These are phyloP conservation scores for Ormyrus rosae DNA, from an alignment of 2,888 invertebrate species.

Conservation along the genomic window DNA sequence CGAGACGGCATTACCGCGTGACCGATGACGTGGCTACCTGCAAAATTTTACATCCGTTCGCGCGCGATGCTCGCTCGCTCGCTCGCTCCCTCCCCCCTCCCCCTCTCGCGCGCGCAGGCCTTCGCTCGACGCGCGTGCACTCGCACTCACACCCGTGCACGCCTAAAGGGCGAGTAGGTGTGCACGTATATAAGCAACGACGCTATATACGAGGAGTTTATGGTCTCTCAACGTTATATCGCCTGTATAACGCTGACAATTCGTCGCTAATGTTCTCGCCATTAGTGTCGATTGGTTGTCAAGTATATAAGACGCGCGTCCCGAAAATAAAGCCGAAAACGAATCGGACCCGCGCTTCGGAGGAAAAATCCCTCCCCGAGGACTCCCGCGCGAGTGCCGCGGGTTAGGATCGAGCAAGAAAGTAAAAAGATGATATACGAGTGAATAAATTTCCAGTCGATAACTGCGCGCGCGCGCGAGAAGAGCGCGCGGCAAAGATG, in stretches of 20 bases:
- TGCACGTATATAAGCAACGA: conserved; percentile 65
- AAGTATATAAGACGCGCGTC: conserved; percentile 51
- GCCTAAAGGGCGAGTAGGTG: conserved; percentile 39
- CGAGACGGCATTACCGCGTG: conserved; percentile 31
- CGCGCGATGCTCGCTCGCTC: conserved; percentile 17
- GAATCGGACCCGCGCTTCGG: neutral
- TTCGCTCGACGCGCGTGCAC: neutral
- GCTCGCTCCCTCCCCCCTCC: neutral
- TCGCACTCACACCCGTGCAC: conserved; percentile 1
- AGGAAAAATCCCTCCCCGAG: no score
- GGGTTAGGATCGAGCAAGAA: conserved; percentile 30
- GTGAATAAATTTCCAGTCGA: conserved; percentile 53
- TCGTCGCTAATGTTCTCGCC: conserved; percentile 72
- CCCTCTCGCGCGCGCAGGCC: neutral
- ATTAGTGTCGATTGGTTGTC: conserved; percentile 62
- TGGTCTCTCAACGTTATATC: conserved; percentile 72
- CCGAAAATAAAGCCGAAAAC: conserved; percentile 41
- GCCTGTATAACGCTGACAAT: conserved; percentile 73
- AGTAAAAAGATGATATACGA: conserved; percentile 52
- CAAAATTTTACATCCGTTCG: conserved; percentile 53
- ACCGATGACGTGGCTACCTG: conserved; percentile 53
- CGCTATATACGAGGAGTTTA: conserved; percentile 72
- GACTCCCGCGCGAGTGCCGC: no score
- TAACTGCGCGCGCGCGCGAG: conserved; percentile 39
- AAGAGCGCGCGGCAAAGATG: conserved; percentile 41